Evolutionary conservation across 2,888 invertebrate genomes (phyloP), one percentile per base, ranked within the genome.

Genomic region (Gerris lacustris): DNA sequence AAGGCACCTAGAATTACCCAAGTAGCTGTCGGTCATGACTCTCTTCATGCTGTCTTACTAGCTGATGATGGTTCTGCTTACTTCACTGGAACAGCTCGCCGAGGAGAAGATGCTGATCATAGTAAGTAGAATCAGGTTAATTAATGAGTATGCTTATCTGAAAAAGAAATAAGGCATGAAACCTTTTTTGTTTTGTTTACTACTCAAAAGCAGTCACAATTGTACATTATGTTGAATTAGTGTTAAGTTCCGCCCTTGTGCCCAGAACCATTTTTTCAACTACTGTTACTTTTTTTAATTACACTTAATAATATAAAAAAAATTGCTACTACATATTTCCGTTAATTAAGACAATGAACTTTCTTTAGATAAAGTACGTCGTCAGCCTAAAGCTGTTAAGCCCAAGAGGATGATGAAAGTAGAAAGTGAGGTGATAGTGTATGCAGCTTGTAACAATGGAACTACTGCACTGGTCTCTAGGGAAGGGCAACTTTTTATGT

Each of bases 31-130:
- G 96, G 97, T 0, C 96, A 96, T 78, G 97, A 98, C 79, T 95
- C 96, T 1, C 86, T 92, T 68, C 95, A 98, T 80, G 94, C 92
- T 0, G 83, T 97, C 69, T 81, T 98, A 45, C 86, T 97, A n/a
- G 87, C 94, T 63, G 94, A 96, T 77, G 94, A 94, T 79, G 98
- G 98, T 0, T 87, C 90, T 1, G 94, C 94, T 0, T 88, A 92
- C 79, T 94, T 94, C 81, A 84, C 86, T 67, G 87, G 97, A 7
- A 90, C 92, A 6, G 92, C 96, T 0, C 86, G 92, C 0, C 85
- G 96, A 5, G 96, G 97, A 44, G 96, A 96, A 82, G 96, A 96
- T 80, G 96, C 95, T 0, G 96, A 96, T 78, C 87, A 87, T 73
- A 89, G 86, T 84, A 76, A 79, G 81, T 77, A 66, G 44, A 68